These are phyloP conservation scores for Melikaiella ostensackeni DNA, from an alignment of 2,888 invertebrate species.

Conservation along the genomic window DNA sequence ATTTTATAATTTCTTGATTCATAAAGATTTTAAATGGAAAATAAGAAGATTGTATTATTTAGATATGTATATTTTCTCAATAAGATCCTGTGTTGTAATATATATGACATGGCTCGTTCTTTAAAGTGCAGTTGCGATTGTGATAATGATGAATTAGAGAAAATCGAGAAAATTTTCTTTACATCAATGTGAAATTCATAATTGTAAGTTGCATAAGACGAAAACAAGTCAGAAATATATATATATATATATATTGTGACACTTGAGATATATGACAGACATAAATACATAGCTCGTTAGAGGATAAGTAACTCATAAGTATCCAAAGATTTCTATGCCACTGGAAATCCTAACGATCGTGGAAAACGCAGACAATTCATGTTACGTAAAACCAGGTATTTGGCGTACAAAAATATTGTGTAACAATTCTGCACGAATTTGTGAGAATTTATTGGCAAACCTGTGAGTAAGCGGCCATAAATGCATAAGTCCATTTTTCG, in stretches of 20 bases:
- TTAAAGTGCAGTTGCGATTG: no score
- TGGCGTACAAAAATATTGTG: neutral
- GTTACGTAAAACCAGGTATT: neutral
- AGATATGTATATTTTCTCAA: no score
- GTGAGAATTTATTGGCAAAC: no score
- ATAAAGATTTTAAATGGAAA: no score
- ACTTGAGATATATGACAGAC: neutral
- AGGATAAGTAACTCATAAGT: neutral
- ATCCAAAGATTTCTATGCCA: neutral
- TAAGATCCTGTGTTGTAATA: no score
- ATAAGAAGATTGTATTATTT: no score
- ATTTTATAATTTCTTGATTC: no score
- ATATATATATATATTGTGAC: neutral
- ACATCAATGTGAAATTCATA: neutral
- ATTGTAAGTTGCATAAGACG: neutral
- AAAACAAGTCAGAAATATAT: no score
- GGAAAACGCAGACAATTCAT: neutral
- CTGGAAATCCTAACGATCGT: neutral
- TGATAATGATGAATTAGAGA: no score
- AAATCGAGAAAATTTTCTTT: neutral
- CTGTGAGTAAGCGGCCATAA: no score
- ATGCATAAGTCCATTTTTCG: no score
- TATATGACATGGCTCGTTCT: no score
- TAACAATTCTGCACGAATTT: conserved; percentile 18
- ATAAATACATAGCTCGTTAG: neutral